These are phyloP conservation scores for Sarotherodon lohbergeri DNA, from an alignment of 2,113 vertebrate species.

Conservation along the genomic window DNA sequence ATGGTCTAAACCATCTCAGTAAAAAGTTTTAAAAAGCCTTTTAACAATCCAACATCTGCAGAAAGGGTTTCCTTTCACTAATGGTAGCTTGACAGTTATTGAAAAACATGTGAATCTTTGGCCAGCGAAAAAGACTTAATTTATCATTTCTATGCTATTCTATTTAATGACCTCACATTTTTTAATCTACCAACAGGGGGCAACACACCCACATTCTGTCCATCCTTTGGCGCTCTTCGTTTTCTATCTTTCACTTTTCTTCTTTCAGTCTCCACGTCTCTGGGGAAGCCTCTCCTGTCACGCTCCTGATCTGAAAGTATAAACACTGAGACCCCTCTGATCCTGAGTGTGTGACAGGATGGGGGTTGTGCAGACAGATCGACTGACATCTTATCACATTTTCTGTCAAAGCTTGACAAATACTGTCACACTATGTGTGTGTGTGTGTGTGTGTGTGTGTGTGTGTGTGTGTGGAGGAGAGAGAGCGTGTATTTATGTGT, in stretches of 20 bases:
- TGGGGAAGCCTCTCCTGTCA: slow-evolving; percentile 19
- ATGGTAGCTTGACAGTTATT: background rate
- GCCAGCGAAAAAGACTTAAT: background rate
- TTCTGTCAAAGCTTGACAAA: slow-evolving; percentile 39
- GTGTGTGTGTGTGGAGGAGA: background rate
- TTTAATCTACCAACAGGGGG: background rate
- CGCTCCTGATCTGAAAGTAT: slow-evolving; percentile 24
- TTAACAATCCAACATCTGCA: background rate
- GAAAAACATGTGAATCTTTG: background rate
- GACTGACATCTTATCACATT: slow-evolving; percentile 32
- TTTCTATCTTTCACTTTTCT: background rate
- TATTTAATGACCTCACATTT: background rate
- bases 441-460: background rate
- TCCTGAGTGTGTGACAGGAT: slow-evolving; percentile 9
- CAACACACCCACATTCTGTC: background rate
- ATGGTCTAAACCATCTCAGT: background rate
- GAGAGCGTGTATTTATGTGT: background rate
- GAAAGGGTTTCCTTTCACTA: background rate
- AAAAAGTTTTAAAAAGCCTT: background rate
- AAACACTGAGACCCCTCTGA: slow-evolving; percentile 14
- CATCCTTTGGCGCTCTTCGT: background rate
- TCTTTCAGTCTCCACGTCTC: background rate
- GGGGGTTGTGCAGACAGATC: slow-evolving; percentile 25
- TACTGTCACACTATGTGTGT: background rate
- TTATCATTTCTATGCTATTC: background rate